A percentile compares a stretch with the other conserved stretches of the same genome.
Conservation (phyloP, 2,113 vertebrate genomes). For the Peromyscus maniculatus region DNA sequence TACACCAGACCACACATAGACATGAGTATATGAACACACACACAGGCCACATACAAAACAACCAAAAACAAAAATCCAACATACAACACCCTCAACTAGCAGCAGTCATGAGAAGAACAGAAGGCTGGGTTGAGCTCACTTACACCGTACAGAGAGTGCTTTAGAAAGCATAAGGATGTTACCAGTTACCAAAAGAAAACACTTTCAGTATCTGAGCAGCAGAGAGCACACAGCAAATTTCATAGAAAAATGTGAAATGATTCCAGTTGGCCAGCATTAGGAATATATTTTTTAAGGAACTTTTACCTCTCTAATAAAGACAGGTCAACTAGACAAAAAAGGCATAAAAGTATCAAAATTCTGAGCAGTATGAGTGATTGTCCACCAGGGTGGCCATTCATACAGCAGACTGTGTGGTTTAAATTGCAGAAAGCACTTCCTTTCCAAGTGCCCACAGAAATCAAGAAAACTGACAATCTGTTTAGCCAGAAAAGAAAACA, state of each 20-base stretch:
- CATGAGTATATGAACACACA: too few relatives aligned
- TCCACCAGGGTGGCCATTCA: neutral
- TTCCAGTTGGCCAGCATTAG: neutral
- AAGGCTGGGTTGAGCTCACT: neutral
- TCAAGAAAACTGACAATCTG: neutral
- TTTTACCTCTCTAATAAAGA: neutral
- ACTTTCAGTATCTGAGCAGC: neutral
- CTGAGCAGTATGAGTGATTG: neutral
- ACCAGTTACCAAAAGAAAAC: neutral
- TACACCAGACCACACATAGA: neutral
- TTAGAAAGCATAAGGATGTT: neutral
- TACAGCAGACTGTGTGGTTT: neutral
- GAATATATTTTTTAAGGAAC: slow-evolving; percentile 1
- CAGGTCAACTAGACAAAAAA: neutral
- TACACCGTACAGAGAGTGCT: neutral
- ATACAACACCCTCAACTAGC: neutral
- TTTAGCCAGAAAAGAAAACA: neutral
- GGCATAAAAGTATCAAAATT: neutral
- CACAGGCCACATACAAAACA: neutral
- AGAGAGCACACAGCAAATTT: neutral
- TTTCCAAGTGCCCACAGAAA: neutral
- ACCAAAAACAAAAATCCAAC: neutral
- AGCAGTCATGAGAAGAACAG: neutral
- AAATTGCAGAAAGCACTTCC: neutral
- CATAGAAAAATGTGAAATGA: neutral